phyloP scores from a whole-genome alignment of 2,797 vertebrate genomes.

The Oophaga sylvatica region DNA sequence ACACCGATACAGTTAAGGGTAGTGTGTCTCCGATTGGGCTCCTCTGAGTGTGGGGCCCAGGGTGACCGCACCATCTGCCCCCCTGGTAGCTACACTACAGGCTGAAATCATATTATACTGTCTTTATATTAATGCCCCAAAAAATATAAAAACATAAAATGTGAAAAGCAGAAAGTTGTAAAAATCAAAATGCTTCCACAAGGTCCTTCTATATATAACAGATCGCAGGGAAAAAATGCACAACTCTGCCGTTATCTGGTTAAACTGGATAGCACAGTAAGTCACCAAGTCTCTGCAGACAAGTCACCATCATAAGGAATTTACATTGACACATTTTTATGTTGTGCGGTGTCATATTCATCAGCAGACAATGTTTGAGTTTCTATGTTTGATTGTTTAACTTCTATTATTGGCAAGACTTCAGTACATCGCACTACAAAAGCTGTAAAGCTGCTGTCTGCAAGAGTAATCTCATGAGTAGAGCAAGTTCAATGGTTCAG shows the following conservation, averaged over 20 bases:
- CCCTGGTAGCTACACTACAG: too few relatives aligned
- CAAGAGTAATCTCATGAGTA: background rate
- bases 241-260: background rate
- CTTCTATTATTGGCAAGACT: background rate
- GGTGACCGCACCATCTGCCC: too few relatives aligned
- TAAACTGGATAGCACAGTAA: background rate
- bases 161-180: background rate
- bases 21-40: too few relatives aligned
- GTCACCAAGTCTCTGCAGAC: background rate
- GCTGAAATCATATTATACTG: background rate
- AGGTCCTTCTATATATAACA: background rate
- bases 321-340: conserved; percentile 32
- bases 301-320: background rate
- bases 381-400: conserved; percentile 16
- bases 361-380: conserved; percentile 23
- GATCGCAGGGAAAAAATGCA: background rate
- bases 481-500: background rate
- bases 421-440: background rate
- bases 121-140: background rate
- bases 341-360: conserved; percentile 20
- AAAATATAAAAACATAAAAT: background rate
- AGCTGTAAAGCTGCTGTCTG: background rate
- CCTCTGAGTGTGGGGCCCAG: too few relatives aligned
- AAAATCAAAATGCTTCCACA: background rate
- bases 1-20: too few relatives aligned